Conservation (phyloP, 2,113 vertebrate genomes). For the Speoplatyrhinus poulsoni region DNA sequence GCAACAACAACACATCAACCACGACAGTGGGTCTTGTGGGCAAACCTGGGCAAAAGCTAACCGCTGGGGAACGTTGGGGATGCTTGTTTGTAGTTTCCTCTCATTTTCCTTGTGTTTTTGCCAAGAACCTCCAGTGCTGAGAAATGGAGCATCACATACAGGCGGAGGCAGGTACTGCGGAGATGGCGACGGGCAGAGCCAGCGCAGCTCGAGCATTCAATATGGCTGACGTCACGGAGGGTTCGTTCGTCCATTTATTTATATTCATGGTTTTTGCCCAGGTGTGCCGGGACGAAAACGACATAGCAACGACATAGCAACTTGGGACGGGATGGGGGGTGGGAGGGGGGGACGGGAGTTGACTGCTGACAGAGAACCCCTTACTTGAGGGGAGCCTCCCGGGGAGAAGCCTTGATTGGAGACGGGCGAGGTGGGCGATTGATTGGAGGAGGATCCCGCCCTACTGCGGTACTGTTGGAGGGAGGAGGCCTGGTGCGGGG, state of each 20-base stretch:
- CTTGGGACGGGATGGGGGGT: not conserved
- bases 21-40: conserved; percentile 37
- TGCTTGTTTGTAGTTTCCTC: no score
- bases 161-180: no score
- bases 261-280: conserved; percentile 52
- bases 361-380: conserved; percentile 61
- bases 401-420: conserved; percentile 99
- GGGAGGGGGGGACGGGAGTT: not conserved
- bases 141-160: no score
- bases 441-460: conserved; percentile 92
- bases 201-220: no score
- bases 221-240: no score
- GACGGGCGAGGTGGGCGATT: conserved; percentile 97
- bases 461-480: conserved; percentile 95
- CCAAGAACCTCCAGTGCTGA: no score
- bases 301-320: conserved; percentile 16
- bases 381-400: conserved; percentile 96
- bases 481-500: conserved; percentile 81
- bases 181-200: no score
- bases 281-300: conserved; percentile 57
- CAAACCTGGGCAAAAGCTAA: conserved; percentile 66
- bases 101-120: no score
- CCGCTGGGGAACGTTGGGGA: not conserved
- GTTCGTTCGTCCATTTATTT: no score
- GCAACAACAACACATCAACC: conserved; percentile 39